Evolutionary conservation across 2,888 invertebrate species (phyloP), one percentile per base, ranked within the genome.

Genomic region (Heliconius erato): DNA sequence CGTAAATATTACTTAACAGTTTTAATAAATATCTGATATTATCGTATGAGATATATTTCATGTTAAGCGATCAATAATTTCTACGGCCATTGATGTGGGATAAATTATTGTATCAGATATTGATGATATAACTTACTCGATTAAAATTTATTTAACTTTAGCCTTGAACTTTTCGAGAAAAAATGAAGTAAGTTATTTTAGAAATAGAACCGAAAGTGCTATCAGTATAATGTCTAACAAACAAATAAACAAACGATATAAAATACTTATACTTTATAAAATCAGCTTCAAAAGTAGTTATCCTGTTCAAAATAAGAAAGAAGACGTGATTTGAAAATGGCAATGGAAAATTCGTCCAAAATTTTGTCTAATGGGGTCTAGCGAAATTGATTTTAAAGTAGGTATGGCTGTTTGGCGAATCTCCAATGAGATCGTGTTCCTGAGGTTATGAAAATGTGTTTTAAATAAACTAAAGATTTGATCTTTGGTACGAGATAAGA

Each of bases 311-410:
- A 83, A 83, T 83, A 81, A 83, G 79, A 81, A 74, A 67, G 35
- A 74, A 68, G 40, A 81, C 77, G 81, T 81, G 69, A 81, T 77
- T 81, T 81, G 81, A 71, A 81, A 81, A 44, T 68, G 77, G 65
- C 32, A 71, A 71, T 69, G 44, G 65, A 81, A 81, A 71, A 77
- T 71, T 65, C 77, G 26, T 71, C 69, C 77, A 79, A 79, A 80
- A 80, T 80, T 76, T 79, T 54, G 63, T 71, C 69, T 77, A 80
- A 82, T 76, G 76, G 79, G 68, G 63, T 71, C 59, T 77, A 40
- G 49, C 35, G 26, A 79, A 82, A 82, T 79, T 82, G 82, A 82
- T 79, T 79, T 79, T 79, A 79, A 82, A 82, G 79, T 82, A 74
- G 74, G 82, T 74, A 72, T 71, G 71, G 81, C 54, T 67, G 79